Base-by-base conservation (phyloP, 2,113 vertebrate genomes). In the Tricholaema leucomelas region DNA sequence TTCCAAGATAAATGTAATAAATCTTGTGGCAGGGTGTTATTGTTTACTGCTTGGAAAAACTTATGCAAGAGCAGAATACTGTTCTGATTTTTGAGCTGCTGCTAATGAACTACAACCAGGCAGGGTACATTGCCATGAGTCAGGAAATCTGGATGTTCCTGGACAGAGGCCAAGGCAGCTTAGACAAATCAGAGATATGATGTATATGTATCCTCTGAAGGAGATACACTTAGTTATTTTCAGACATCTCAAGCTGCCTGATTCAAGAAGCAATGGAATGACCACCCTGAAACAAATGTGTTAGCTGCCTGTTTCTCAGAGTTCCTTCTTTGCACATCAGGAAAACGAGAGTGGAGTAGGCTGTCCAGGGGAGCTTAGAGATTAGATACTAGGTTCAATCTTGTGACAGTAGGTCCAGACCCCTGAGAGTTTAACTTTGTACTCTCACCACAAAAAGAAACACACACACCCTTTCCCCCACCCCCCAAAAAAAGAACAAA, bases 21-120 rank as follows among this genome's bases (percentile, higher is more conserved):
- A 93, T 72, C 60, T 90, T 89, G 87, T 78, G 89, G 79, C 1
- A 1, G 94, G 81, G 85, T 93, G 50, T 88, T 91, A 82, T 92
- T 97, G 95, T 97, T 96, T 94, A 87, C 76, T 87, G 87, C 79
- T 89, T 85, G 87, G 91, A 81, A 93, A 92, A 96, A 81, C 38
- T 94, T 91, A 81, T 1, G 25, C 91, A 94, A 89, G n/a, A 85
- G 72, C 79, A 92, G 63, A 91, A 50, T 28, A 35, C 42, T 60
- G 38, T 58, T 85, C 88, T 78, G 87, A 83, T 75, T 95, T 91
- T 85, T 74, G 69, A 85, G 27, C 78, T 88, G 73, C 85, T 95
- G 52, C 73, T 95, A 74, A 91, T 58, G 79, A 92, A 93, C 61
- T 87, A 83, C 85, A 91, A 89, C 8, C 71, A 91, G 93, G 91